These are phyloP conservation scores for Mayetiola destructor DNA, from an alignment of 2,888 invertebrate species.

Conservation along the genomic window DNA sequence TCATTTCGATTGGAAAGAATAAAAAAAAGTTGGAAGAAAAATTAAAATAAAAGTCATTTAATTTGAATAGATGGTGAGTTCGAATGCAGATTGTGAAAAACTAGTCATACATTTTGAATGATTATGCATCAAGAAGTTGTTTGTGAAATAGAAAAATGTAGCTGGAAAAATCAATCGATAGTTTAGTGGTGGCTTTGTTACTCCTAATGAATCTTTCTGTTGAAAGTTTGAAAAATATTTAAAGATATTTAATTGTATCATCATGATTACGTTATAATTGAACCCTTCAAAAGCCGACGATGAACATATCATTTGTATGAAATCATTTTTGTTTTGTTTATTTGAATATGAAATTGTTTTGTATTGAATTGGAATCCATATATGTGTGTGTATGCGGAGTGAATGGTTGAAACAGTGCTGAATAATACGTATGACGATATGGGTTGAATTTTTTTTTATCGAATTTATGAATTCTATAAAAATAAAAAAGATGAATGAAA, in stretches of 20 bases:
- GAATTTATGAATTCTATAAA: no score
- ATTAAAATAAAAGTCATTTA: not conserved
- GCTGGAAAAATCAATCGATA: constrained; percentile 6
- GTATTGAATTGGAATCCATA: no score
- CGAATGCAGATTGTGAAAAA: not conserved
- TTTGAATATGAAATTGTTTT: not conserved
- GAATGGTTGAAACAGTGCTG: no score
- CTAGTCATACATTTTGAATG: not conserved
- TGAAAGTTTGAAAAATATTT: not conserved
- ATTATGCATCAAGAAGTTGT: not conserved
- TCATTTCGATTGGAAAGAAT: not conserved
- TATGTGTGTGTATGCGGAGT: no score
- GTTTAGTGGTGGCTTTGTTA: not conserved
- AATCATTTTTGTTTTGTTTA: not conserved
- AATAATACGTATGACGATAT: no score
- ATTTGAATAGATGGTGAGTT: not conserved
- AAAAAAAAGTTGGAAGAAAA: not conserved
- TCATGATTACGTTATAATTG: not conserved
- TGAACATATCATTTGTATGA: not conserved
- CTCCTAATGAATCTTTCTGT: no score
- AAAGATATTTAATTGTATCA: not conserved
- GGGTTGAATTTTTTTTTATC: no score
- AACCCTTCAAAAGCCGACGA: no score
- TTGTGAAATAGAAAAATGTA: not conserved
- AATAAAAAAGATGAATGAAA: not conserved